phyloP scores from a whole-genome alignment of 2,888 invertebrate genomes.

The Himalopsyche tibetana region DNA sequence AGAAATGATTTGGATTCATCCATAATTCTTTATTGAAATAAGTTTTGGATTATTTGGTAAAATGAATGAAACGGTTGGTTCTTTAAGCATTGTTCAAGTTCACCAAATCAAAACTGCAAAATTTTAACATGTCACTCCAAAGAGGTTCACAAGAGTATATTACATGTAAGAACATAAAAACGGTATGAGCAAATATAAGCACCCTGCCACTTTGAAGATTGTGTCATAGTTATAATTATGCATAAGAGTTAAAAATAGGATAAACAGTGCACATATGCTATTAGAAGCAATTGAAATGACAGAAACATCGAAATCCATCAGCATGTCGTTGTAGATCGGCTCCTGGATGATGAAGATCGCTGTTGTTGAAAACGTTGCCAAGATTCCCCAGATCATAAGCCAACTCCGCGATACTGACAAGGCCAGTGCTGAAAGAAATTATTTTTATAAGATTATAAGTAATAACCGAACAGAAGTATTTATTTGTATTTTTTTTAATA shows the following conservation, averaged over 20 bases:
- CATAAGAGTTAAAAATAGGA: slow-evolving; percentile 71
- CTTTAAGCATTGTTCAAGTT: no score
- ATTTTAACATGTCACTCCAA: neutral
- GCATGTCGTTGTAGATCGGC: slow-evolving; percentile 72
- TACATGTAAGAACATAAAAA: slow-evolving; percentile 48
- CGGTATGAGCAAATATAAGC: slow-evolving; percentile 68
- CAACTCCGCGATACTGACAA: slow-evolving; percentile 71
- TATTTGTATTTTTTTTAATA: no score
- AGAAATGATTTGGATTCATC: no score
- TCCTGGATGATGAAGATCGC: slow-evolving; percentile 72
- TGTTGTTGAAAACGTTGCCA: slow-evolving; percentile 73
- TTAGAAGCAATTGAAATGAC: slow-evolving; percentile 74
- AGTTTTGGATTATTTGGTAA: no score
- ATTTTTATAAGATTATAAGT: neutral
- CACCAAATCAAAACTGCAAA: no score
- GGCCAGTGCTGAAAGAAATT: slow-evolving; percentile 70
- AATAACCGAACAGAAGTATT: no score
- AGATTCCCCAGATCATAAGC: slow-evolving; percentile 73
- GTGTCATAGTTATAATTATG: slow-evolving; percentile 72
- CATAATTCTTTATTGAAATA: no score
- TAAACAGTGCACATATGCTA: slow-evolving; percentile 70
- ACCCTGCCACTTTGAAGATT: slow-evolving; percentile 72
- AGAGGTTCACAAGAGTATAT: neutral
- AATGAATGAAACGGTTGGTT: no score
- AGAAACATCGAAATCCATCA: slow-evolving; percentile 74